Base-by-base conservation (phyloP, 2,113 vertebrate genomes). In the Picathartes gymnocephalus region DNA sequence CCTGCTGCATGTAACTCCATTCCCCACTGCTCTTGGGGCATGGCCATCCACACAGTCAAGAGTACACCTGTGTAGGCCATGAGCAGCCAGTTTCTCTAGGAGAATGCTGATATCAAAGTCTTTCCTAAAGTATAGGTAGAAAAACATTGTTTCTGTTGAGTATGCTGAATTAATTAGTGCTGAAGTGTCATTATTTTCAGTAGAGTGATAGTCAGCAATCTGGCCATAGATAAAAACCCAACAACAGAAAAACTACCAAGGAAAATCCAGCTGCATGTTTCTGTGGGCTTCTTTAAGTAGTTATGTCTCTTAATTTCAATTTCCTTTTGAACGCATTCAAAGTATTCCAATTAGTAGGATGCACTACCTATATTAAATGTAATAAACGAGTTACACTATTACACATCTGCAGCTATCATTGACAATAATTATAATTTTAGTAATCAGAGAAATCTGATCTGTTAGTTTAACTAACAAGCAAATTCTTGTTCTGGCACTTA, bases 261-360 rank as follows among this genome's bases (percentile, higher is more conserved):
- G 7, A 78, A 78, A 79, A 44, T 44, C 20, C 10, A 51, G 4
- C 2, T 48, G 27, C 10, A 15, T 0, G 0, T 68, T 37, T 71
- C 33, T 58, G 19, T 73, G 50, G n/a, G 40, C 11, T 80, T 74
- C 12, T 39, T 61, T 13, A 78, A 69, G 33, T n/a, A 56, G 6
- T 58, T 58, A 21, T 13, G 11, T 51, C 82, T 90, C 21, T 51
- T 88, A 45, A 51, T 19, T 90, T 86, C 11, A 9, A 12, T 6
- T 81, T 92, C 4, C 15, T 88, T 93, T 57, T 51, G 51, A 64
- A 90, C 70, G 5, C 24, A 48, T 77, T 86, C 3, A 3, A 16
- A 40, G 31, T 68, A 44, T 3, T 89, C 14, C 6, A 23, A 1
- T 51, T 87, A 84, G 23, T 87, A 84, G 23, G 11, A 37, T 72